Evolutionary conservation across 2,113 vertebrate species (phyloP), one percentile per base, ranked within the genome.

Genomic region (Leucopternis melanops): DNA sequence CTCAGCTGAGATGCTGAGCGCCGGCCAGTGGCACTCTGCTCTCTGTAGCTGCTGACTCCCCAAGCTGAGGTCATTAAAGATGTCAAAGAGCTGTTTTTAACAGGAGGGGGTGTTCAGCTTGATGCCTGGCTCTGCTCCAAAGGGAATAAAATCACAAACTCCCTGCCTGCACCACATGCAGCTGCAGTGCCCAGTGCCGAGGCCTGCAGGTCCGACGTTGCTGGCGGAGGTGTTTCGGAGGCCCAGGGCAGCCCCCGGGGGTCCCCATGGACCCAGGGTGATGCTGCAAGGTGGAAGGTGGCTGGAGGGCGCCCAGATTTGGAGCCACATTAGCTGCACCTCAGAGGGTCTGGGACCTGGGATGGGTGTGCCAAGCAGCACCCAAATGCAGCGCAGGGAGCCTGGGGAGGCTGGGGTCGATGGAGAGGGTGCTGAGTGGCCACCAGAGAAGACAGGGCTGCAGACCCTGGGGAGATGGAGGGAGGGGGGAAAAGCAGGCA

Each of bases 81-180:
- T 90, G 90, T 74, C 94, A 63, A 86, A 90, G 86, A 72, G 44
- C 44, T 67, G 94, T 79, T 94, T 88, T 91, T 74, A 61, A 91
- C 65, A 69, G 80, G 69, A 63, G 34, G 59, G 55, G 72, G 61
- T 74, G 90, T 71, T 92, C 0, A 0, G 61, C 52, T 86, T 5
- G 0, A 70, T 4, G 19, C 25, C 84, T 95, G 90, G 79, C 88
- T 86, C 58, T 0, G 3, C 63, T 78, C 90, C 86, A 88, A 83
- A 49, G 66, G 79, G 86, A 94, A 47, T 67, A 91, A 95, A 92
- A 72, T 32, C 84, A 71, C 72, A 16, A 50, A 6, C 27, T 87
- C 73, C 42, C n/a, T 0, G 9, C 58, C 45, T 66, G 75, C 5
- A 0, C 42, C 49, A 34, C 0, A 3, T 42, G 61, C 89, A 92